Conservation (phyloP, 2,113 vertebrate species). For the Corvus cornix region DNA sequence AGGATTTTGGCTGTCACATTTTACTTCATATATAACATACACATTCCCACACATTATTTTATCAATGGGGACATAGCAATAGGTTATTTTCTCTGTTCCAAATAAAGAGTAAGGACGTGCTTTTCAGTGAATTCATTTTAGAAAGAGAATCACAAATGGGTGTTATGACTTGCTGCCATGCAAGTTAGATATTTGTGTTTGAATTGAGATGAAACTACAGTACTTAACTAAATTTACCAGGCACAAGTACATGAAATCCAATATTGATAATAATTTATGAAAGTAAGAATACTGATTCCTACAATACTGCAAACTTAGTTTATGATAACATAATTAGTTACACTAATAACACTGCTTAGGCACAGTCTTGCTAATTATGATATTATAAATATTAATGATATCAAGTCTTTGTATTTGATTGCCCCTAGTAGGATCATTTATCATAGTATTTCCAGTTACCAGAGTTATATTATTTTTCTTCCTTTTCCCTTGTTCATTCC, state of each 20-base stretch:
- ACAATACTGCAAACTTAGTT: conserved; percentile 64
- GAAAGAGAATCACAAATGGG: neutral
- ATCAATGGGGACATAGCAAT: neutral
- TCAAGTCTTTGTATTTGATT: conserved; percentile 72
- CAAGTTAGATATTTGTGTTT: neutral
- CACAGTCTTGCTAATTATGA: conserved; percentile 72
- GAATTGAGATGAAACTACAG: conserved; percentile 27
- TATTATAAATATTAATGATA: conserved; percentile 77
- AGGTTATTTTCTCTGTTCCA: neutral
- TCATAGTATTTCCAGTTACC: conserved; percentile 53
- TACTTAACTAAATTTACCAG: conserved; percentile 49
- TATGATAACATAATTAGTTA: conserved; percentile 74
- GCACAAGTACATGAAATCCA: conserved; percentile 45
- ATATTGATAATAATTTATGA: conserved; percentile 65
- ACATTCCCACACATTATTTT: neutral
- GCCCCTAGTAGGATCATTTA: conserved; percentile 61
- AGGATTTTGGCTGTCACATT: neutral
- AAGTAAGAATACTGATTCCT: conserved; percentile 51
- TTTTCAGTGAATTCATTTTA: neutral
- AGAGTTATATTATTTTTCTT: conserved; percentile 5
- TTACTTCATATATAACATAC: neutral
- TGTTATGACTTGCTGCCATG: neutral
- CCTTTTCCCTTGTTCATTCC: neutral
- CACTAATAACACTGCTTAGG: conserved; percentile 70
- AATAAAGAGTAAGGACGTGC: neutral